A percentile compares a stretch with the other conserved stretches of the same genome.
Conservation (phyloP, 37 sponge, comb jelly and placozoan species). For the Diacarnus erythraeanus region DNA sequence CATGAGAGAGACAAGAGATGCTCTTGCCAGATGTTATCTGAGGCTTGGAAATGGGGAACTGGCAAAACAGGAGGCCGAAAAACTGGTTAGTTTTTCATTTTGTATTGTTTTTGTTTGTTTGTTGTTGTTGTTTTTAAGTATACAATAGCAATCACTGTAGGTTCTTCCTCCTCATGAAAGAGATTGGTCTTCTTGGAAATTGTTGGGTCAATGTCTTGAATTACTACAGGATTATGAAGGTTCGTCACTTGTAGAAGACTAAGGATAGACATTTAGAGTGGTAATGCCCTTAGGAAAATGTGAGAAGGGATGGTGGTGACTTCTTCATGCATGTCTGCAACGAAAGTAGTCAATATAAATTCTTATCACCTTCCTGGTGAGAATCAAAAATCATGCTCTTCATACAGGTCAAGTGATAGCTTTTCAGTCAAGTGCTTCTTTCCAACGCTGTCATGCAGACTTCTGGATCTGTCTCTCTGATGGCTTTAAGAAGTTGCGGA, state of each 20-base stretch:
- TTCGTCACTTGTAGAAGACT: background rate
- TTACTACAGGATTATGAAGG: constrained; percentile 19
- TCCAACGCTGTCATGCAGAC: constrained; percentile 12
- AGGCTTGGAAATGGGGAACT: background rate
- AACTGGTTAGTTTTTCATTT: constrained; percentile 23
- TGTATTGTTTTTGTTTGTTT: background rate
- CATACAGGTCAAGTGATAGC: constrained; percentile 22
- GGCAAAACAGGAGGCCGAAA: constrained; percentile 22
- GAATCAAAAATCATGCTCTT: background rate
- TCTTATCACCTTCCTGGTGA: no score
- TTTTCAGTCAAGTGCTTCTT: constrained; percentile 18
- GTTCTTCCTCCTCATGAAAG: constrained; percentile 33
- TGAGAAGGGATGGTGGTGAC: no score
- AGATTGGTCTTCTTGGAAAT: constrained; percentile 43
- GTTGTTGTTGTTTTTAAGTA: no score
- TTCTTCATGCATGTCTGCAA: no score
- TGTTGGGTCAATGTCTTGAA: constrained; percentile 33
- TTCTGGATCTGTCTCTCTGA: constrained; percentile 26
- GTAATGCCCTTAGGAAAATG: no score
- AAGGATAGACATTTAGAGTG: no score
- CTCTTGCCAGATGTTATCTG: constrained; percentile 38
- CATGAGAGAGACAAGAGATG: constrained; percentile 43
- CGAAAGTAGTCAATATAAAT: no score
- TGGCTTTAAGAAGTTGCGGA: background rate
- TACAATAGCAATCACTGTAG: no score